A percentile compares a stretch with the other conserved stretches of the same genome.
These are phyloP conservation scores for Eristalis pertinax DNA, from an alignment of 2,888 invertebrate species.

Conservation along the genomic window DNA sequence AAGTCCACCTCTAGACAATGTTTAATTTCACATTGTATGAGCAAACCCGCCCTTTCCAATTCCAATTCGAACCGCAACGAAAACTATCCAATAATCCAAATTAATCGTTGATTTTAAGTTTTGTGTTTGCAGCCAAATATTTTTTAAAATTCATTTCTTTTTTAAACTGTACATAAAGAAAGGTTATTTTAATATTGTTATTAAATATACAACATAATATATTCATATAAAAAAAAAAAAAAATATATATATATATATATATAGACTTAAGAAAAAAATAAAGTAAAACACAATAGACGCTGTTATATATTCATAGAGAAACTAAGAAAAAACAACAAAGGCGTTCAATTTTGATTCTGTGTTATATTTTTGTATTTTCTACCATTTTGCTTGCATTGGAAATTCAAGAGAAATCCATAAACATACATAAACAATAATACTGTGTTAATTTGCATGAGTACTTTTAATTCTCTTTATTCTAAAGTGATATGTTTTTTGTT, in stretches of 20 bases:
- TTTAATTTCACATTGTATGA: background rate
- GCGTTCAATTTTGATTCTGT: conserved; percentile 47
- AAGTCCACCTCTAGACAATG: background rate
- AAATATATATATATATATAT: background rate
- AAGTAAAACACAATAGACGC: conserved; percentile 32
- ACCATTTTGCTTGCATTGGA: conserved; percentile 14
- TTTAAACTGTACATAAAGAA: conserved; percentile 16
- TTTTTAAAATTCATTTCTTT: conserved; percentile 20
- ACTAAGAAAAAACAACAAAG: conserved; percentile 2
- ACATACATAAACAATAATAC: conserved; percentile 1
- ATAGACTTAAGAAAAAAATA: conserved; percentile 13
- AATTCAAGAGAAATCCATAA: conserved; percentile 2
- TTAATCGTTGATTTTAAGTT: conserved; percentile 42
- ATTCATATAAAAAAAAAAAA: conserved; percentile 26
- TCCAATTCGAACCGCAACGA: background rate
- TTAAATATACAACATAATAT: conserved; percentile 36
- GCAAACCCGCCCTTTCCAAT: background rate
- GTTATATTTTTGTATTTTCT: conserved; percentile 46
- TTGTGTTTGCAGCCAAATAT: conserved; percentile 57
- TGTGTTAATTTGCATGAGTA: conserved; percentile 26
- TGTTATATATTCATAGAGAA: conserved; percentile 14
- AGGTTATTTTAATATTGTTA: conserved; percentile 23
- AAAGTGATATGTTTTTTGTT: conserved; percentile 62
- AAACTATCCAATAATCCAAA: background rate
- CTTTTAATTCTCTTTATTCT: conserved; percentile 47